Percentiles rank a stretch among this genome's conserved stretches.
phyloP scores from a whole-genome alignment of 2,113 vertebrate genomes.

The Gnathonemus echidnorhynchus region DNA sequence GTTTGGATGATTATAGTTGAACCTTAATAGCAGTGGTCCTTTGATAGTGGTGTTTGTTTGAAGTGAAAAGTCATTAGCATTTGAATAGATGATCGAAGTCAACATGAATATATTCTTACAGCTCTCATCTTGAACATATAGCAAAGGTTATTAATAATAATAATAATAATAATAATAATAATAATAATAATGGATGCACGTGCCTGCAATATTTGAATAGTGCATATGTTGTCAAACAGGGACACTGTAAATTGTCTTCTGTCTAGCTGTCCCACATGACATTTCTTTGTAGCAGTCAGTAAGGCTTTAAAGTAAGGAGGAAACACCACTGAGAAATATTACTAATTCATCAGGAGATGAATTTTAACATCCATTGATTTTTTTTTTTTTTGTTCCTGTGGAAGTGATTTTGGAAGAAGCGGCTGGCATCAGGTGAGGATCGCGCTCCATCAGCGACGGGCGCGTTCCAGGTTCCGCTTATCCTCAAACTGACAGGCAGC shows the following conservation, averaged over 20 bases:
- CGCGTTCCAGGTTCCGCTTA: not conserved
- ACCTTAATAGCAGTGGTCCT: not conserved
- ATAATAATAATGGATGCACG: not conserved
- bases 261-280: not conserved
- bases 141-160: not conserved
- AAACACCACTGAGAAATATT: constrained; percentile 19
- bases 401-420: not conserved
- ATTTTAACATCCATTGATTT: constrained; percentile 23
- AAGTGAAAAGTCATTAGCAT: not conserved
- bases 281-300: constrained; percentile 18
- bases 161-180: not conserved
- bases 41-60: not conserved
- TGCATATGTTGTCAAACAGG: not conserved
- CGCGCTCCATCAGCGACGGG: not conserved
- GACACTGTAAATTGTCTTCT: not conserved
- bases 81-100: not conserved
- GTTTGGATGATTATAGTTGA: not conserved
- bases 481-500: not conserved
- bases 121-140: not conserved
- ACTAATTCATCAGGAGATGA: constrained; percentile 22
- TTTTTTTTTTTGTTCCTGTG: not conserved
- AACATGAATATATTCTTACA: not conserved
- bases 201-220: not conserved
- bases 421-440: not conserved
- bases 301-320: constrained; percentile 15